Conservation (phyloP, 2,797 vertebrate species). For the Toxotes lorentzi region DNA sequence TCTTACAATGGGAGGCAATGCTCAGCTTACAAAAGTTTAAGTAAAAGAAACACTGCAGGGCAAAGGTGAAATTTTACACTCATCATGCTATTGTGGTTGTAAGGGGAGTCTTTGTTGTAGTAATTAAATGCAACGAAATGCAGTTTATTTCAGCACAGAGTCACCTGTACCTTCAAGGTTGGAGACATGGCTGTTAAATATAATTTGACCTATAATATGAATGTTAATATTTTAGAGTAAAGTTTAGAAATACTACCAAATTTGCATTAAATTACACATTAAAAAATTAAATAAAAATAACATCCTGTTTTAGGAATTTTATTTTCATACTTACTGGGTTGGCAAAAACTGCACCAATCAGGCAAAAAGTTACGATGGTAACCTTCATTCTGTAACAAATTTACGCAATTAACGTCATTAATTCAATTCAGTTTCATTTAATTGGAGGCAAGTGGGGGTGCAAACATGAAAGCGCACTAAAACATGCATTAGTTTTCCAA, state of each 20-base stretch:
- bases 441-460: not conserved
- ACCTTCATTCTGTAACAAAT: conserved; percentile 81
- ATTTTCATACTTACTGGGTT: conserved; percentile 81
- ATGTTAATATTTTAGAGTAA: not conserved
- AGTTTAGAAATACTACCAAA: not conserved
- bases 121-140: not conserved
- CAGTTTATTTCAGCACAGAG: not conserved
- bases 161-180: not conserved
- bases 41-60: not conserved
- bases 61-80: not conserved
- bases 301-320: not conserved
- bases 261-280: not conserved
- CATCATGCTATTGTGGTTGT: not conserved
- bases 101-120: not conserved
- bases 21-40: not conserved
- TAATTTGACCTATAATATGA: not conserved
- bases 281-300: not conserved
- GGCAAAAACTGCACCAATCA: conserved; percentile 78
- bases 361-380: conserved; percentile 71
- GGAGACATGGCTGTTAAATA: too few relatives aligned
- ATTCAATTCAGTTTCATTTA: not conserved
- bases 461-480: not conserved
- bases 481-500: not conserved
- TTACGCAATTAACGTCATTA: conserved; percentile 4
- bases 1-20: not conserved